Evolutionary conservation across 30 jellyfish, hydroid and myxozoan species (phyloP).

Genomic region (Turritopsis dohrnii): DNA sequence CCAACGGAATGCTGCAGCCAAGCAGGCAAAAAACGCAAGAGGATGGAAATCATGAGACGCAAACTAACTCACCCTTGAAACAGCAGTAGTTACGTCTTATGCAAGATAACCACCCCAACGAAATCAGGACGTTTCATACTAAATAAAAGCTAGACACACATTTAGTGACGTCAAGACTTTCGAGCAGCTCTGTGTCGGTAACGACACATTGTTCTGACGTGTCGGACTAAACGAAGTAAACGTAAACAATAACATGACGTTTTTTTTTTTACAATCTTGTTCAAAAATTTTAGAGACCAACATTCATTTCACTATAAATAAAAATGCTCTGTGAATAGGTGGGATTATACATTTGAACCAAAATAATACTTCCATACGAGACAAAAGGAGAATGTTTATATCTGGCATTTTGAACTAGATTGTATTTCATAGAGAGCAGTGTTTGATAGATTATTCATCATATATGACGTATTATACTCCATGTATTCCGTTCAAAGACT

Average conservation of each 20-base stretch:
- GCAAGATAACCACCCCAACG: not conserved
- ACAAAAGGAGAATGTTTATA: not conserved
- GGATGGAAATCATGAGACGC: constrained; percentile 29
- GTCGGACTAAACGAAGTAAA: not conserved
- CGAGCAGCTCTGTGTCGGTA: not conserved
- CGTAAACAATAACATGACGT: not conserved
- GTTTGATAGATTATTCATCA: not conserved
- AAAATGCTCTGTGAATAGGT: not conserved
- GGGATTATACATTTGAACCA: not conserved
- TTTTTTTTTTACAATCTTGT: not conserved
- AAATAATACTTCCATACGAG: not conserved
- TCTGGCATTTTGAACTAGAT: not conserved
- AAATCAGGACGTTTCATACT: not conserved
- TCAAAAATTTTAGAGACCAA: not conserved
- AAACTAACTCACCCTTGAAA: too few relatives aligned
- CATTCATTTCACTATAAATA: not conserved
- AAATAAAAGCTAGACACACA: not conserved
- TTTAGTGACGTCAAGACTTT: not conserved
- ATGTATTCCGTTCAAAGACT: not conserved
- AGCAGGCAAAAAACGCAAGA: constrained; percentile 22
- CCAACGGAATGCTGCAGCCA: constrained; percentile 70
- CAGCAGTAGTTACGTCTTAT: not conserved
- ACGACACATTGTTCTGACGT: not conserved
- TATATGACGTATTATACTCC: not conserved
- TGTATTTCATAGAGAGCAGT: not conserved